Conservation (phyloP, 2,113 vertebrate genomes). For the Hystrix cristata region DNA sequence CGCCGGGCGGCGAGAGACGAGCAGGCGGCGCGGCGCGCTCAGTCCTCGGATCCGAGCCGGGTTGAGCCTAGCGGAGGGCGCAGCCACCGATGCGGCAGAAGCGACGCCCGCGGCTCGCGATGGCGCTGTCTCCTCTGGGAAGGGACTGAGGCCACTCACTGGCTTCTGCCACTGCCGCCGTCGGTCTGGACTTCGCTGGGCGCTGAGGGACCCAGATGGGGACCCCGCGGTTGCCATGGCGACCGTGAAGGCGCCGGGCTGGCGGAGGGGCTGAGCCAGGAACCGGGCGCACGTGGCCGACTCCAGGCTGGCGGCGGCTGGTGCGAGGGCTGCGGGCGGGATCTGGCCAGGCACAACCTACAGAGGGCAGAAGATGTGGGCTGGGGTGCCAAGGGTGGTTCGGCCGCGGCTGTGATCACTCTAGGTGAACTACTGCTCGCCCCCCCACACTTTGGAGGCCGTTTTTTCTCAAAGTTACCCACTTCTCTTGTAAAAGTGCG, state of each 20-base stretch:
- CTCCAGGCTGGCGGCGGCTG: background rate
- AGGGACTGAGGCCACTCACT: background rate
- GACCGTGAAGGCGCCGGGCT: background rate
- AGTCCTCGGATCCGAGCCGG: background rate
- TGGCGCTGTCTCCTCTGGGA: background rate
- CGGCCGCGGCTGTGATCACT: background rate
- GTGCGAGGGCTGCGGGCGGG: background rate
- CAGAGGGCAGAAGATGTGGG: background rate
- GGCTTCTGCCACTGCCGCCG: background rate
- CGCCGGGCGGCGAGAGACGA: background rate
- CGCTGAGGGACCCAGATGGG: background rate
- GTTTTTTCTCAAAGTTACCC: conserved; percentile 68
- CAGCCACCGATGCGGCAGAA: conserved; percentile 59
- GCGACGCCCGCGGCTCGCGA: conserved; percentile 34
- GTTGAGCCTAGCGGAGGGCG: background rate
- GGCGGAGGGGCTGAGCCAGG: background rate
- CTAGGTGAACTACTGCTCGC: background rate
- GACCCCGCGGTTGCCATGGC: conserved; percentile 6
- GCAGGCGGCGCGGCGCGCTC: background rate
- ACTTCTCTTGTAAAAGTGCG: background rate
- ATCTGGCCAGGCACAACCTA: background rate
- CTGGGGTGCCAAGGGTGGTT: background rate
- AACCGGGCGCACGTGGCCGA: background rate
- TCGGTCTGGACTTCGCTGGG: background rate
- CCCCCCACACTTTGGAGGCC: background rate